These are phyloP conservation scores for Forficula auricularia DNA, from an alignment of 1,140 invertebrate genomes.

Conservation along the genomic window DNA sequence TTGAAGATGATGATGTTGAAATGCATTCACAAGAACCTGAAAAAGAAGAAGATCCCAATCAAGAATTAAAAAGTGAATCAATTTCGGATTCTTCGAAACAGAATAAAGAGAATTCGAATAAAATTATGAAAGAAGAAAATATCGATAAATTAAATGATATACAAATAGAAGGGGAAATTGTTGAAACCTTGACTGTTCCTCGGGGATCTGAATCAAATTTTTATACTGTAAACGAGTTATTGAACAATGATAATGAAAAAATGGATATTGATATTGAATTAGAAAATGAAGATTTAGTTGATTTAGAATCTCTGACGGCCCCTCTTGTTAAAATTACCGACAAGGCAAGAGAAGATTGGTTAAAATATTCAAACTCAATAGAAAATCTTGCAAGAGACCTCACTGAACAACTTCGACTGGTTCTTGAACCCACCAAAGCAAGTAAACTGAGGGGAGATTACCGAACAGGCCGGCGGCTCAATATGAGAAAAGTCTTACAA, in stretches of 20 bases:
- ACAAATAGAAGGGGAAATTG: slow-evolving; percentile 57
- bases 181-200: slow-evolving; percentile 44
- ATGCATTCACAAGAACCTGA: slow-evolving; percentile 17
- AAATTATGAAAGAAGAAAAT: neutral
- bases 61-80: no score
- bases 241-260: slow-evolving; percentile 15
- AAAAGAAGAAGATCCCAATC: neutral
- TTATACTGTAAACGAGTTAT: slow-evolving; percentile 33
- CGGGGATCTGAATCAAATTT: slow-evolving; percentile 52
- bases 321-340: slow-evolving; percentile 25
- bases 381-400: slow-evolving; percentile 64
- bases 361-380: slow-evolving; percentile 38
- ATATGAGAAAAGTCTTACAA: slow-evolving; percentile 94
- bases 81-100: no score
- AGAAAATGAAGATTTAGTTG: slow-evolving; percentile 13
- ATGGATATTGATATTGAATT: slow-evolving; percentile 10
- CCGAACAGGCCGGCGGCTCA: slow-evolving; percentile 87
- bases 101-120: slow-evolving; percentile 22
- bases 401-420: slow-evolving; percentile 80
- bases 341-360: slow-evolving; percentile 35
- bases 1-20: slow-evolving; percentile 30
- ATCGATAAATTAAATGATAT: slow-evolving; percentile 24
- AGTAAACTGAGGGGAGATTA: slow-evolving; percentile 87
- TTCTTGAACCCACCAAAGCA: slow-evolving; percentile 87
- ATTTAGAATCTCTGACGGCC: slow-evolving; percentile 32